Evolutionary conservation across 1,140 invertebrate species (phyloP), one percentile per base, ranked within the genome.

Genomic region (Atta texana): DNA sequence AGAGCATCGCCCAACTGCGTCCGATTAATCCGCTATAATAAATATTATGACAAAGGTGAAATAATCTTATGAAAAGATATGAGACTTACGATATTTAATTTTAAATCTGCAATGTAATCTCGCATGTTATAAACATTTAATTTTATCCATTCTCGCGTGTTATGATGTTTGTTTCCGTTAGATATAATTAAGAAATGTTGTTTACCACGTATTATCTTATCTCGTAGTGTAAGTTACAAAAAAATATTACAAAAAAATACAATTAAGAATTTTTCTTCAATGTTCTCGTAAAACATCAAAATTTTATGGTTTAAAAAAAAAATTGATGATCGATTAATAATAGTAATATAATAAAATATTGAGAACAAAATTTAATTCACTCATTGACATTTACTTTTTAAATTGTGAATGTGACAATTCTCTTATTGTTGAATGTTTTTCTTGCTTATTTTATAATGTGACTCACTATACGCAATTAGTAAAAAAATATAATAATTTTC

Each of bases 1-100:
- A 99, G 3, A 99, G 95, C 98, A 99, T 99, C 0, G 98, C 97
- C 98, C 98, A 99, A 91, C 98, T 99, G 75, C 97, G 96, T 10
- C 98, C 99, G 88, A 99, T 99, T 28, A 99, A 95, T 5, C 99
- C 99, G 95, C 98, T 99, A 93, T 63, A 96, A 96, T 85, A 49
- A 5, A 49, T 61, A 31, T 24, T 61, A 74, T 16, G 8, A 61
- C 1, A 14, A 61, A 61, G 3, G 49, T 66, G 34, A 66, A 31
- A 63, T 76, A 64, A 14, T 84, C 3, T 51, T 8, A 21, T 28
- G 28, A 75, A 44, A 21, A 82, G 14, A 10, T n/a, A 66, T n/a
- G 6, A 21, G 10, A 74, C 16, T 28, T 34, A 2, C 24, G 8
- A 76, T 39, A 75, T 21, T 59, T 34, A 59, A 24, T 61, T 61